These are phyloP conservation scores for roundworm (Caenorhabditis elegans) DNA, from an alignment of 1,140 invertebrate species.

Conservation along the genomic window DNA sequence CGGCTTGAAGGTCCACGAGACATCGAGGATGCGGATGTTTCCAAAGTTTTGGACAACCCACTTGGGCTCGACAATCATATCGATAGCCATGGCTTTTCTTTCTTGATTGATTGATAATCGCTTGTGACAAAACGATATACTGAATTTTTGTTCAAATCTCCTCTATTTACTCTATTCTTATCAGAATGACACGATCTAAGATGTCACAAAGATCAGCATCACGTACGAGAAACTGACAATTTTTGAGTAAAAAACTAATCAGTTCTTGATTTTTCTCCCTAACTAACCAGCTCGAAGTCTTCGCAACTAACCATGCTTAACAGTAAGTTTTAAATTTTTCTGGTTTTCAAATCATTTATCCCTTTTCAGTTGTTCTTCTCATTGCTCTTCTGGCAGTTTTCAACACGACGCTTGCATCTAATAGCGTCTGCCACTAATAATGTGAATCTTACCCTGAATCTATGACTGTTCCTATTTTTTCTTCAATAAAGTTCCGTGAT, in stretches of 20 bases:
- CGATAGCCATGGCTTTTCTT: conserved; percentile 12
- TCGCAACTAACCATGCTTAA: conserved; percentile 1
- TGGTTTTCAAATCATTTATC: not conserved
- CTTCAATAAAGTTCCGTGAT: too few species aligned
- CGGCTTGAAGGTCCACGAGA: not conserved
- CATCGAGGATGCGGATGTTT: not conserved
- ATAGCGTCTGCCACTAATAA: too few species aligned
- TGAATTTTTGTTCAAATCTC: not conserved
- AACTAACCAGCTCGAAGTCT: too few species aligned
- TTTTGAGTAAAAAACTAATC: too few species aligned
- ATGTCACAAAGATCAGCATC: too few species aligned
- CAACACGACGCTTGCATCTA: not conserved
- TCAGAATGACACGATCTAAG: conserved; percentile 1
- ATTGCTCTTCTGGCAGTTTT: not conserved
- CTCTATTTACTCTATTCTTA: not conserved
- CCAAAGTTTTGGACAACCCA: conserved; percentile 4
- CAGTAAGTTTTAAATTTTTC: not conserved
- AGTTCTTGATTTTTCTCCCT: too few species aligned
- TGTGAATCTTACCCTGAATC: too few species aligned
- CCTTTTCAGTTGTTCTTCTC: not conserved
- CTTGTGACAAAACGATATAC: not conserved
- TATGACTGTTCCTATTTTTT: too few species aligned
- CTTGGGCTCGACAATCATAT: conserved; percentile 12
- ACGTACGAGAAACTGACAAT: too few species aligned
- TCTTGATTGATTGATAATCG: not conserved